Conservation (phyloP, 2,888 invertebrate genomes). For the Sepiola atlantica region DNA sequence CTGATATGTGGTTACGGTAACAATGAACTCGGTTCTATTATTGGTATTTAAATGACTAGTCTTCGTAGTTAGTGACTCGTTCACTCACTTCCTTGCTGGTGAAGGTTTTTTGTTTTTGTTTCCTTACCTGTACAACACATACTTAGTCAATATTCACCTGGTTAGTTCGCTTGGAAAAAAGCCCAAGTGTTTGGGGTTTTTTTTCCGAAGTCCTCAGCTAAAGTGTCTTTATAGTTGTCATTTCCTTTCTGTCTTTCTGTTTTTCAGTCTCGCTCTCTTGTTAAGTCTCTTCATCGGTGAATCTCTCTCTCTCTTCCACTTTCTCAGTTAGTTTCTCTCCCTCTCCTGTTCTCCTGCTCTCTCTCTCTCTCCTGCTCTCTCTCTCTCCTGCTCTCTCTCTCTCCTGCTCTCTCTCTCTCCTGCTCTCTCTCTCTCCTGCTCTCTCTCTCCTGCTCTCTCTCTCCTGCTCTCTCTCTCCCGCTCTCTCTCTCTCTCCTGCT, state of each 20-base stretch:
- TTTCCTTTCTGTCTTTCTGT: neutral
- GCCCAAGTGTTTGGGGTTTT: neutral
- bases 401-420: neutral
- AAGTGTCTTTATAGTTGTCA: neutral
- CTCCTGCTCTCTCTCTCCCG: neutral
- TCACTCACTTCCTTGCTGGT: too few relatives aligned
- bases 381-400: neutral
- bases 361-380: neutral
- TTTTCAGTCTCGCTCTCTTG: neutral
- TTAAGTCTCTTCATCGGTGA: neutral
- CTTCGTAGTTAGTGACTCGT: too few relatives aligned
- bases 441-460: neutral
- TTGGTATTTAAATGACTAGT: too few relatives aligned
- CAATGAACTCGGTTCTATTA: too few relatives aligned
- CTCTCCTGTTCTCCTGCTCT: neutral
- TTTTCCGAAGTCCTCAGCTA: neutral
- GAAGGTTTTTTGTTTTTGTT: too few relatives aligned
- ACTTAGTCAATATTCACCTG: too few relatives aligned
- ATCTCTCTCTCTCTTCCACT: neutral
- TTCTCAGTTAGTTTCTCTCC: neutral
- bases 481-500: neutral
- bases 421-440: neutral
- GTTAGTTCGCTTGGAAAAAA: too few relatives aligned
- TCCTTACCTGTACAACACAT: too few relatives aligned
- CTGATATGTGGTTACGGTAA: too few relatives aligned